Evolutionary conservation across 1,140 invertebrate genomes (phyloP).

Genomic region (Drosophila sproati): DNA sequence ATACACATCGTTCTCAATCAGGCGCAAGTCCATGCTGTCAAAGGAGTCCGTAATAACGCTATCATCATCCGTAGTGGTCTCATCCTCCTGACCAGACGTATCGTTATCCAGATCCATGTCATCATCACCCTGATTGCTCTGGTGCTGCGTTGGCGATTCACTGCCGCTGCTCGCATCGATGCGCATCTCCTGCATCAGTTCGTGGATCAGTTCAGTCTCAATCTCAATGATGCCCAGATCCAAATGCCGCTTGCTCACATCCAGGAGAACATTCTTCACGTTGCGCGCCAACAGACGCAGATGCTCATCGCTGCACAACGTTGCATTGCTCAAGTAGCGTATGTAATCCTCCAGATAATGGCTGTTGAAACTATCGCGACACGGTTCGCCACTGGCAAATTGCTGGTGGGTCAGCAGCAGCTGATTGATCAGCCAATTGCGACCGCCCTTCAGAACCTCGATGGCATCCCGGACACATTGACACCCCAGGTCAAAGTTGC

Average conservation of each 20-base stretch:
- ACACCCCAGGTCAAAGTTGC: conserved; percentile 74
- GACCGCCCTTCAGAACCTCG: conserved; percentile 67
- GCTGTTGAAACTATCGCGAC: conserved; percentile 65
- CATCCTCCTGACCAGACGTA: conserved; percentile 68
- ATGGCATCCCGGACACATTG: conserved; percentile 74
- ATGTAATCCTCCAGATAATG: conserved; percentile 78
- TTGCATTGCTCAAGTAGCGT: conserved; percentile 61
- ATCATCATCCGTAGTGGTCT: conserved; percentile 73
- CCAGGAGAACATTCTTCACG: conserved; percentile 75
- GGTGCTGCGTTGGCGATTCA: conserved; percentile 58
- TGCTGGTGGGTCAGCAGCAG: conserved; percentile 68
- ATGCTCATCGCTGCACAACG: conserved; percentile 58
- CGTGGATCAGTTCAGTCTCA: conserved; percentile 75
- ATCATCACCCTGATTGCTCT: conserved; percentile 53
- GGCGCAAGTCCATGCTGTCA: conserved; percentile 69
- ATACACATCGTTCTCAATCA: conserved; percentile 71
- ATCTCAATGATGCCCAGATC: conserved; percentile 68
- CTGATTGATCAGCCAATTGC: conserved; percentile 76
- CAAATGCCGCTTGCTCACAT: conserved; percentile 70
- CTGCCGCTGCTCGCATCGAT: conserved; percentile 47
- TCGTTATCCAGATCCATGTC: conserved; percentile 65
- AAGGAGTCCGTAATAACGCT: conserved; percentile 73
- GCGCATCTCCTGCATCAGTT: conserved; percentile 78
- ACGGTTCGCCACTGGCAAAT: conserved; percentile 58
- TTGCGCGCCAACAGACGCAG: conserved; percentile 72